Percentiles rank a stretch among this genome's conserved stretches.
Evolutionary conservation across 2,113 vertebrate genomes (phyloP).

Genomic region (Gila orcuttii): DNA sequence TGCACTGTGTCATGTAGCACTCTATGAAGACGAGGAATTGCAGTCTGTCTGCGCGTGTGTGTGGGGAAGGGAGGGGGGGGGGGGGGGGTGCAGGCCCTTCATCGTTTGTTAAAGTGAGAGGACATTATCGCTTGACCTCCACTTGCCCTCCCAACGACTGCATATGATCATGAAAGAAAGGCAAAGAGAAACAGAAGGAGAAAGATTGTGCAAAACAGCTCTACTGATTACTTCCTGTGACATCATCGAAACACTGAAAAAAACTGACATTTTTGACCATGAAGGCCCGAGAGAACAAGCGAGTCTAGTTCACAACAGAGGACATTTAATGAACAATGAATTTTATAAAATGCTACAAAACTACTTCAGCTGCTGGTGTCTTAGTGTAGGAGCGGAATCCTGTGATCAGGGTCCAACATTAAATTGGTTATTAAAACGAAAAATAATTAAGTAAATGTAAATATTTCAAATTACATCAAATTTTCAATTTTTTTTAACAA

Average conservation of each 20-base stretch:
- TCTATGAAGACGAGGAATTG: conserved; percentile 27
- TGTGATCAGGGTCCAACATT: not conserved
- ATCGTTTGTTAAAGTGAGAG: conserved; percentile 86
- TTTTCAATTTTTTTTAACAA: not conserved
- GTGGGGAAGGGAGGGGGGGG: conserved; percentile 51
- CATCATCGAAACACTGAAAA: conserved; percentile 51
- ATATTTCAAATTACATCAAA: not conserved
- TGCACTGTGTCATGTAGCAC: conserved; percentile 33
- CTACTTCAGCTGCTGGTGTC: not conserved
- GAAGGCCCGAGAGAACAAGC: conserved; percentile 55
- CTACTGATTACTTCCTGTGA: conserved; percentile 51
- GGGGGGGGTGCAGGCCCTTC: conserved; percentile 65
- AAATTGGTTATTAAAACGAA: not conserved
- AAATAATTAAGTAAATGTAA: not conserved
- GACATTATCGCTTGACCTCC: conserved; percentile 91
- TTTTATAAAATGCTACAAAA: conserved; percentile 47
- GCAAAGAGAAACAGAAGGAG: conserved; percentile 45
- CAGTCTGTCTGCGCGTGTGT: conserved; percentile 28
- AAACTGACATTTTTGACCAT: not conserved
- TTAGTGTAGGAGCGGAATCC: not conserved
- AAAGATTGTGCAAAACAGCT: conserved; percentile 23
- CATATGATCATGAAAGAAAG: conserved; percentile 75
- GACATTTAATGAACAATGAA: conserved; percentile 35
- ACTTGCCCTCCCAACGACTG: conserved; percentile 81
- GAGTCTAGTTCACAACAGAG: conserved; percentile 55